Evolutionary conservation across 2,113 vertebrate species (phyloP).

Genomic region (Sigmodon hispidus): DNA sequence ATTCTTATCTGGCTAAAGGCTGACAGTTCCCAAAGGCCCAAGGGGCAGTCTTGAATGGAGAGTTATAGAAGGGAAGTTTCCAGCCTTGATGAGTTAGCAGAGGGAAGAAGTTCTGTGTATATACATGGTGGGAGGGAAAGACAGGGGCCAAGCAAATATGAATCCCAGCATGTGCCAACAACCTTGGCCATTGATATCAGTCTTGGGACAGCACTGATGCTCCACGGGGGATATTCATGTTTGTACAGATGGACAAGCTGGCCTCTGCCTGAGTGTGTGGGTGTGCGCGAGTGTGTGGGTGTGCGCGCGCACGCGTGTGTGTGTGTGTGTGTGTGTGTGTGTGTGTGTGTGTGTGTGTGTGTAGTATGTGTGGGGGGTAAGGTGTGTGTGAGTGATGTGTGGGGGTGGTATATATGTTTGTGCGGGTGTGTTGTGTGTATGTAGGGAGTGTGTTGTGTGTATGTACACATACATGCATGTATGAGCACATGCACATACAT

Average conservation of each 20-base stretch:
- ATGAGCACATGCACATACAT: background rate
- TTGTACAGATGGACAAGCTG: slow-evolving; percentile 22
- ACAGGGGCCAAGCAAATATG: slow-evolving; percentile 17
- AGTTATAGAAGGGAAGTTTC: background rate
- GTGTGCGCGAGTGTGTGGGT: no score
- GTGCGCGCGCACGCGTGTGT: no score
- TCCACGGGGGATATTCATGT: background rate
- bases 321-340: background rate
- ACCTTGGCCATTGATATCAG: slow-evolving; percentile 49
- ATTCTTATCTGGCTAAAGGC: background rate
- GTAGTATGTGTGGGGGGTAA: no score
- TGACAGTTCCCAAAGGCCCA: background rate
- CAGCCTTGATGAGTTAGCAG: background rate
- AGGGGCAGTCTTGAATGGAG: background rate
- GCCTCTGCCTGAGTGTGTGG: fast-evolving
- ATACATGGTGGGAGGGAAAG: background rate
- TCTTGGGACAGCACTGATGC: background rate
- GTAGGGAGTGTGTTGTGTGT: no score
- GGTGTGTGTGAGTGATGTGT: background rate
- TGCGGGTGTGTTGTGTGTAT: no score
- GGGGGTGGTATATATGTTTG: no score
- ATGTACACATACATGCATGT: fast-evolving
- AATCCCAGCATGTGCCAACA: background rate
- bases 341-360: background rate
- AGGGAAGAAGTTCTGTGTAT: slow-evolving; percentile 1